Conservation (phyloP, 2,888 invertebrate species). For the Cancer borealis region DNA sequence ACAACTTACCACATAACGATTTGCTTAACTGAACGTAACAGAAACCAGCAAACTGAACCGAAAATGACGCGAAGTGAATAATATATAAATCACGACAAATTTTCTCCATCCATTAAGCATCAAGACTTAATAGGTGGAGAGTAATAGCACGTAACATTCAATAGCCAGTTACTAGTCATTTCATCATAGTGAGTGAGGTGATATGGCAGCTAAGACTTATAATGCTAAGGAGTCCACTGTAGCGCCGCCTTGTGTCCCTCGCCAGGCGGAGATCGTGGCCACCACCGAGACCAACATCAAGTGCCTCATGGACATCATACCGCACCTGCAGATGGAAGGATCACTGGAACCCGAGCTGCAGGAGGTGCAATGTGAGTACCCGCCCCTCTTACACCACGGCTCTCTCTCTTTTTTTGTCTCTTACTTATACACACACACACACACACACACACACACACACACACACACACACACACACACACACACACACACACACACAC, state of each 20-base stretch:
- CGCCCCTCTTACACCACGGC: background rate
- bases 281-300: constrained; percentile 93
- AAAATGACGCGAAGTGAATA: background rate
- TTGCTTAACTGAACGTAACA: background rate
- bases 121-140: background rate
- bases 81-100: background rate
- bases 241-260: background rate
- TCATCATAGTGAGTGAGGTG: background rate
- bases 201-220: constrained; percentile 13
- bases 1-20: background rate
- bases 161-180: background rate
- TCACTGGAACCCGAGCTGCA: constrained; percentile 70
- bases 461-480: background rate
- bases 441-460: background rate
- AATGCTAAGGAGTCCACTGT: background rate
- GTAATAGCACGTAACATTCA: background rate
- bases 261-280: constrained; percentile 90
- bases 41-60: background rate
- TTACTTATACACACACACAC: constrained; percentile 26
- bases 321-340: constrained; percentile 72
- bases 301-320: constrained; percentile 86
- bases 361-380: constrained; percentile 71
- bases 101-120: background rate
- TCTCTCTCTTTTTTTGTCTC: constrained; percentile 52
- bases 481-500: constrained; percentile 23